Conservation (phyloP, 2,797 vertebrate genomes). For the Erithacus rubecula region DNA sequence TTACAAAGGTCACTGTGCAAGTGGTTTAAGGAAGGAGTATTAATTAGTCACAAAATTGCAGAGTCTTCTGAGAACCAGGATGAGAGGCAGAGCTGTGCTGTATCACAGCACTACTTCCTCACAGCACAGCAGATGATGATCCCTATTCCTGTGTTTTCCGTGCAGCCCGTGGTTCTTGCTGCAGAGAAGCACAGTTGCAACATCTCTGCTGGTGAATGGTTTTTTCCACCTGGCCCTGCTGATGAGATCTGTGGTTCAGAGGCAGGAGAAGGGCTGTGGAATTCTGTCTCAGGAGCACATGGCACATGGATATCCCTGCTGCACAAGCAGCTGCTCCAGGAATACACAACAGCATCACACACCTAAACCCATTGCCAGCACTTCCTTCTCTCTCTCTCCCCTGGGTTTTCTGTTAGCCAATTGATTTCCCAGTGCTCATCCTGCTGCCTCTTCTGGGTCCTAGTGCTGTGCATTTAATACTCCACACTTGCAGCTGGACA, state of each 20-base stretch:
- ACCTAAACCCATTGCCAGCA: not conserved
- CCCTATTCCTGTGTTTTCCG: not conserved
- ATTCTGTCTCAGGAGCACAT: rapidly evolving
- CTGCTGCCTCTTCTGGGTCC: not conserved
- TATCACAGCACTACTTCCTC: not conserved
- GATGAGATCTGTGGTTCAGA: not conserved
- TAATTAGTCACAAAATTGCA: not conserved
- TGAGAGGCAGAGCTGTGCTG: not conserved
- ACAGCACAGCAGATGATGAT: not conserved
- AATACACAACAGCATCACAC: not conserved
- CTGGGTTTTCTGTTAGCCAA: not conserved
- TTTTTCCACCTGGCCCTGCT: not conserved
- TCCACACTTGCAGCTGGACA: not conserved
- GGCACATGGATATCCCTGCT: not conserved
- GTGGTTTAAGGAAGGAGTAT: not conserved
- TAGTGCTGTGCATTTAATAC: not conserved
- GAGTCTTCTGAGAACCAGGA: not conserved
- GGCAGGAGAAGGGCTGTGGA: rapidly evolving
- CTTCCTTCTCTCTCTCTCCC: not conserved
- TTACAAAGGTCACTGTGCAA: not conserved
- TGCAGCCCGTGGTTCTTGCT: not conserved
- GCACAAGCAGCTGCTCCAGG: not conserved
- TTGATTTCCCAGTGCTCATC: not conserved
- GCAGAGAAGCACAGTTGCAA: not conserved
- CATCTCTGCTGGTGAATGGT: not conserved